Base-by-base conservation (phyloP, 2,888 invertebrate genomes). In the Calameuta idolon region DNA sequence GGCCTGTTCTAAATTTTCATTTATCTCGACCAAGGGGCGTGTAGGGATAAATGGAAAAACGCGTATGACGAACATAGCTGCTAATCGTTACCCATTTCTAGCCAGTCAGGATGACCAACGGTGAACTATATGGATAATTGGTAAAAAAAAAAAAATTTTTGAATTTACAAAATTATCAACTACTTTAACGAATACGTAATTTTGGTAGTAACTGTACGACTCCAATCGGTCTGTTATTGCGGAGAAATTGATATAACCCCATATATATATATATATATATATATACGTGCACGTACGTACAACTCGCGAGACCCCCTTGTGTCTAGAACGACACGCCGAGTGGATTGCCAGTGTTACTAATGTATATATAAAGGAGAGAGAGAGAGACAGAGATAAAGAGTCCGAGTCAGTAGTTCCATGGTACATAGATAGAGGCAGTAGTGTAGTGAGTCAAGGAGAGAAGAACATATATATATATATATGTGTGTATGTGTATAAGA, bases 221-320 rank as follows among this genome's bases (percentile, higher is more conserved):
- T 77, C 77, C 82, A 82, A 85, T 85, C 84, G 79, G 69, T 31
- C 69, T 71, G 78, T 85, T 84, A 83, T 86, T 84, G 83, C 79
- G 71, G 81, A 84, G 83, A 86, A 85, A 85, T 85, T 86, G 83
- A 84, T 85, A 85, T 82, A 86, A 86, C 84, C 81, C 34, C 81
- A 33, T 71, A 35, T 35, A 35, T 35, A 35, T 75, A 55, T 69
- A 37, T 11, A n/a, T 71, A 35, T 35, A 35, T 35, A 35, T 75
- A 55, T 69, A 37, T 11, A n/a, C 31, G 71, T 69, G 31, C 78
- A 68, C 37, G 69, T 69, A 69, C 69, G 69, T 69, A 37, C 55
- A 55, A 23, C 55, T 31, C 11, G 68, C 75, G 77, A 75, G 77
- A 55, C 34, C 55, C 69, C 69, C 78, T 73, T 40, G 78, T 37